These are phyloP conservation scores for Heterodera schachtii DNA, from an alignment of 1,140 invertebrate genomes.

Conservation along the genomic window DNA sequence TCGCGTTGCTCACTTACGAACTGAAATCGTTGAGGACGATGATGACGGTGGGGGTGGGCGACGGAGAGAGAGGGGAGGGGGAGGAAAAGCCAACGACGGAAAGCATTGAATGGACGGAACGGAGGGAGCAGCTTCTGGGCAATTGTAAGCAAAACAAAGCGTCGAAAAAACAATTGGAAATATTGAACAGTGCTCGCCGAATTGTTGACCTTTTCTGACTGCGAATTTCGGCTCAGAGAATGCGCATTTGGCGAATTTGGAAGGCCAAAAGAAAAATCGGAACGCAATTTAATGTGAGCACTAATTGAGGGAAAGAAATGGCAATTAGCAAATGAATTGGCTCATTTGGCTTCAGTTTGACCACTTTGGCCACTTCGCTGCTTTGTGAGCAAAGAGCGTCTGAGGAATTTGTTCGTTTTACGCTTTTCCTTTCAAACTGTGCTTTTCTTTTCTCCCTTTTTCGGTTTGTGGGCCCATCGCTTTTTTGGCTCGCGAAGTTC, in stretches of 20 bases:
- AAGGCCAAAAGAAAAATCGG: conserved; percentile 13
- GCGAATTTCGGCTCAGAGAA: conserved; percentile 16
- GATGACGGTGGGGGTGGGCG: conserved; percentile 15
- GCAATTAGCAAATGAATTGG: too few species aligned
- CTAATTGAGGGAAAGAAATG: not conserved
- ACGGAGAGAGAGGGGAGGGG: conserved; percentile 10
- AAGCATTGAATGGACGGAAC: conserved; percentile 13
- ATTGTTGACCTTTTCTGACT: conserved; percentile 49
- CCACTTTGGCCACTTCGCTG: conserved; percentile 46
- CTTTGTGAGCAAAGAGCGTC: conserved; percentile 49
- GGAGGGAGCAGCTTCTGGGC: not conserved
- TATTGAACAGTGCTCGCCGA: conserved; percentile 40
- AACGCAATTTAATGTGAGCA: conserved; percentile 36
- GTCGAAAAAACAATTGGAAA: not conserved
- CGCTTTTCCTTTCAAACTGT: conserved; percentile 4
- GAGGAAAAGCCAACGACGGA: not conserved
- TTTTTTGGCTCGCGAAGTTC: conserved; percentile 25
- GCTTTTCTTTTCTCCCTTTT: not conserved
- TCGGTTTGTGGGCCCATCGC: conserved; percentile 31
- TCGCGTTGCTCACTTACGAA: conserved; percentile 41
- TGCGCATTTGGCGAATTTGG: conserved; percentile 46
- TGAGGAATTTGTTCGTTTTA: conserved; percentile 38
- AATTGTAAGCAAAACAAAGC: not conserved
- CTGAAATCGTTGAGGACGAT: conserved; percentile 34
- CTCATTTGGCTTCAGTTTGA: conserved; percentile 30